Percentiles rank a stretch among this genome's conserved stretches.
Conservation (phyloP, 1,140 invertebrate species). For the Cyclargus thomasi region DNA sequence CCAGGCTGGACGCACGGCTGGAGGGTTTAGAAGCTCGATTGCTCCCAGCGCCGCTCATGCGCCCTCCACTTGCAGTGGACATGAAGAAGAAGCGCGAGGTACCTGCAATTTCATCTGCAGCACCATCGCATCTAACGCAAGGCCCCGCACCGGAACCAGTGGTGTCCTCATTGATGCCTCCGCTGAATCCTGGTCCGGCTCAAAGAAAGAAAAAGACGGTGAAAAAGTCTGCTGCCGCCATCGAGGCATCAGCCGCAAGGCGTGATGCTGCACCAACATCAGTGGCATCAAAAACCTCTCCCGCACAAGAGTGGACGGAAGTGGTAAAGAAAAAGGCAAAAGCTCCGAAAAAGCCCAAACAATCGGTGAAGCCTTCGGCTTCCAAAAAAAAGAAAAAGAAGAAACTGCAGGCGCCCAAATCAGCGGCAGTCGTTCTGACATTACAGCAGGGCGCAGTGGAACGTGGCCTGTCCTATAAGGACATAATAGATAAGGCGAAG, state of each 20-base stretch:
- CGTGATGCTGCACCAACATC: neutral
- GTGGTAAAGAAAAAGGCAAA: neutral
- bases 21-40: slow-evolving; percentile 7
- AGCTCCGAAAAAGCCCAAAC: neutral
- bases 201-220: neutral
- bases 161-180: neutral
- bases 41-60: neutral
- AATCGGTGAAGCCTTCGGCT: neutral
- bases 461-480: slow-evolving; percentile 13
- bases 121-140: no score
- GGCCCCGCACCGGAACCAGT: neutral
- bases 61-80: slow-evolving; percentile 18
- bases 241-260: neutral
- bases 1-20: neutral
- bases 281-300: no score
- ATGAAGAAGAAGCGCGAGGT: neutral
- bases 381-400: slow-evolving; percentile 1
- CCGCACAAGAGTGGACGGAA: neutral
- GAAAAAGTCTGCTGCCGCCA: neutral
- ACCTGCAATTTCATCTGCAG: neutral
- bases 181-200: neutral
- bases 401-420: slow-evolving; percentile 12
- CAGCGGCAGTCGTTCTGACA: slow-evolving; percentile 22
- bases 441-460: slow-evolving; percentile 21
- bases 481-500: slow-evolving; percentile 13